Evolutionary conservation across 2,113 vertebrate species (phyloP).

Genomic region (Channa maculata): DNA sequence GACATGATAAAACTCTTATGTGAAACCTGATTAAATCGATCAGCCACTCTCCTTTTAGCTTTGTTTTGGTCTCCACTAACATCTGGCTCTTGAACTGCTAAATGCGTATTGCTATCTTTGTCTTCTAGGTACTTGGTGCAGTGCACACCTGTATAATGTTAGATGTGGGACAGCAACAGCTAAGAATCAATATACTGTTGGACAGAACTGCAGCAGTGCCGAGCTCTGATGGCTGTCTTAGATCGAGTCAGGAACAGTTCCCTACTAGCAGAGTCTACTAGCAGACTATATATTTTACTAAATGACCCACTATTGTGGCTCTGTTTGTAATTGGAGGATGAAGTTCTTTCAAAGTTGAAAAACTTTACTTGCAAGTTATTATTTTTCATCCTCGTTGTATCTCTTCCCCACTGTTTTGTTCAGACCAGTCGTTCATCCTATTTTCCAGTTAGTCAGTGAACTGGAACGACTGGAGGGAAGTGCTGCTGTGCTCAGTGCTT

Average conservation of each 20-base stretch:
- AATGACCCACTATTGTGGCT: background rate
- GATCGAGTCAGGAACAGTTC: no score
- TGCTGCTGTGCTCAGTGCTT: constrained; percentile 44
- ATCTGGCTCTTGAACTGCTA: no score
- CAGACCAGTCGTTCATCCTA: constrained; percentile 34
- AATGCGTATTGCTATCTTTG: no score
- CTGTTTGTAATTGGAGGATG: constrained; percentile 4
- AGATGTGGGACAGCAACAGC: no score
- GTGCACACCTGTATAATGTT: no score
- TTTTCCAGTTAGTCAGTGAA: constrained; percentile 50
- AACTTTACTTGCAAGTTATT: constrained; percentile 4
- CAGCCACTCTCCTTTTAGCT: no score
- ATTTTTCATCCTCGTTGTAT: constrained; percentile 7
- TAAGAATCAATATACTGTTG: no score
- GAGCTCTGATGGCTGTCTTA: background rate
- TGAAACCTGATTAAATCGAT: no score
- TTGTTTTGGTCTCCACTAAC: no score
- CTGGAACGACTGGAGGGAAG: constrained; percentile 39
- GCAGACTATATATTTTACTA: no score
- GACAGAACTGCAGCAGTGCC: background rate
- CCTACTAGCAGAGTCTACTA: background rate
- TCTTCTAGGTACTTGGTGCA: no score
- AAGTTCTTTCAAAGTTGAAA: background rate
- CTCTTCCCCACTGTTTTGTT: constrained; percentile 14
- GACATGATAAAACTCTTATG: no score